phyloP scores from a whole-genome alignment of 2,113 vertebrate species.

The Sinocyclocheilus grahami region DNA sequence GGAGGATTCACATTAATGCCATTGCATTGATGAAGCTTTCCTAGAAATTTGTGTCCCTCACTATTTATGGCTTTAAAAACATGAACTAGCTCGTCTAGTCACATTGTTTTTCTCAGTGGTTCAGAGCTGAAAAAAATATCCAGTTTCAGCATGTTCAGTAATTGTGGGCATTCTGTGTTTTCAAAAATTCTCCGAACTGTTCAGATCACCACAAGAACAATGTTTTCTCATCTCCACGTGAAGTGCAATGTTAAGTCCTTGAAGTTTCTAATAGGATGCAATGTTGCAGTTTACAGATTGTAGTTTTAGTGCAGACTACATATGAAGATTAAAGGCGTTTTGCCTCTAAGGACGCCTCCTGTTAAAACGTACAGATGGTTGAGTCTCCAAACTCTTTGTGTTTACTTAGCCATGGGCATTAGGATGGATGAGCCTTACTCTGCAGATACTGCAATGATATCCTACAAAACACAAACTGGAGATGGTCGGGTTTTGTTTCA shows the following conservation, averaged over 20 bases:
- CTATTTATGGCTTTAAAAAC: not conserved
- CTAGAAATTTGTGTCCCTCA: not conserved
- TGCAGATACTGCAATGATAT: slow-evolving; percentile 23
- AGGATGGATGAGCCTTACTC: slow-evolving; percentile 45
- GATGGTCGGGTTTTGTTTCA: not conserved
- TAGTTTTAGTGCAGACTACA: slow-evolving; percentile 7
- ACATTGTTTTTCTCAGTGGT: not conserved
- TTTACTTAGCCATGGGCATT: slow-evolving; percentile 40
- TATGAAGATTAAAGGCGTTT: slow-evolving; percentile 39
- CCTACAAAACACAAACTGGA: slow-evolving; percentile 4
- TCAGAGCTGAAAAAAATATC: not conserved
- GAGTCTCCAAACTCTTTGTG: slow-evolving; percentile 29
- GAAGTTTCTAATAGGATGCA: slow-evolving; percentile 25
- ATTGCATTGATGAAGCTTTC: not conserved
- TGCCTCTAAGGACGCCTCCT: too few relatives aligned
- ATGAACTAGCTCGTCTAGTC: not conserved
- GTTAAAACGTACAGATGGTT: slow-evolving; percentile 44
- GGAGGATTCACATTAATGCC: not conserved
- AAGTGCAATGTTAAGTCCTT: not conserved
- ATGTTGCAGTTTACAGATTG: slow-evolving; percentile 30
- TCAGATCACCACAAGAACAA: not conserved
- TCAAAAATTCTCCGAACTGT: not conserved
- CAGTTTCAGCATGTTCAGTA: not conserved
- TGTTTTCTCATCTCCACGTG: not conserved
- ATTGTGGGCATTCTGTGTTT: not conserved